Evolutionary conservation across 2,888 invertebrate species (phyloP), one percentile per base, ranked within the genome.

Genomic region (Eledone cirrhosa): DNA sequence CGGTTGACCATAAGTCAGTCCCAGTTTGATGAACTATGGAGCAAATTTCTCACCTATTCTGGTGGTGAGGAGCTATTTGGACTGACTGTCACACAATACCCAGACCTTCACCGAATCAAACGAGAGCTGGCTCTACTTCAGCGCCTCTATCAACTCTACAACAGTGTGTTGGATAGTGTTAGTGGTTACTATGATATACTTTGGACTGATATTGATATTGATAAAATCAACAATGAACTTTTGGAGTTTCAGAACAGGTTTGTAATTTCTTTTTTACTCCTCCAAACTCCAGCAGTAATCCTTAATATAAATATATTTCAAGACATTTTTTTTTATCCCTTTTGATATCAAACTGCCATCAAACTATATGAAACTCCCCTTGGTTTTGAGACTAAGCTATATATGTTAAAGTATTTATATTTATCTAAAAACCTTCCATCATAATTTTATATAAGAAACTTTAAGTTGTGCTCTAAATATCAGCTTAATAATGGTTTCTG

Each of bases 111-210:
- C 8, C 95, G 97, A 88, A 98, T 98, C 80, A 85, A 96, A 80
- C 98, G 98, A 90, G 98, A 98, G 90, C 92, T 98, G 24, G 97
- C 97, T 91, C 92, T 98, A n/a, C 92, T 98, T 13, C 98, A 98
- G 91, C 98, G 98, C 90, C 92, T 98, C 3, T 98, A 98, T 90
- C 96, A 97, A 89, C 92, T 98, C 13, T 98, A 98, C 90, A 98
- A 98, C 89, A 96, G 97, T 88, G 98, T 98, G 3, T 96, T 98
- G 80, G 98, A 98, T 88, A 93, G 97, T 80, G 97, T 98, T 78
- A 97, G 95, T 92, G 97, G 97, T 88, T 98, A 98, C 90, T 97
- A 98, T 88, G 98, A 98, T 86, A 98, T 98, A 86, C 95, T 97
- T 0, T 98, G 98, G 98, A 95, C 95, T 65, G 97, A 98, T 86